Base-by-base conservation (phyloP, 2,797 vertebrate species). In the Liasis olivaceus region DNA sequence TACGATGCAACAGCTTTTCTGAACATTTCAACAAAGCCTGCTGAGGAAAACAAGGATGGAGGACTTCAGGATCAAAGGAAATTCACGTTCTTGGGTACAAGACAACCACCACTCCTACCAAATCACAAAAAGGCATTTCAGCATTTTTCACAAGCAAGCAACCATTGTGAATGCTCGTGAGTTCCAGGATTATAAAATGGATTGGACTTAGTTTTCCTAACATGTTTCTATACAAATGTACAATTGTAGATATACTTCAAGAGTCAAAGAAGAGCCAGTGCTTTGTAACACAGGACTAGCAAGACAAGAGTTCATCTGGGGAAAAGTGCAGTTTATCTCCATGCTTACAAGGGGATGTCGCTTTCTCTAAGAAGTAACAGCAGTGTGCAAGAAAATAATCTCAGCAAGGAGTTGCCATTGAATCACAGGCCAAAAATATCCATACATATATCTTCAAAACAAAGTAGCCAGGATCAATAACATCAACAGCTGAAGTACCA, bases 381-480 rank as follows among this genome's bases (percentile, higher is more conserved):
- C 42, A 81, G 9, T 12, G 22, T 81, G 77, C 14, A 59, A 28
- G 58, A 84, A n/a, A 42, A 31, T 47, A 47, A 81, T 81, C 59
- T 85, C 14, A 64, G 15, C 51, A 88, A 28, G 31, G 31, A 36
- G 85, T 69, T 81, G 77, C 47, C 77, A 42, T 36, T 92, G 94
- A 93, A 66, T 0, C 9, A 89, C 22, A 14, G 47, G 31, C 13
- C 72, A 36, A 51, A 26, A 69, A 3, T 15, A 58, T n/a, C 22
- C 88, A 69, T 47, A 88, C 0, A 2, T 58, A 59, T 60, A 91
- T 77, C 5, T 64, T 0, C 0, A 95, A 94, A 31, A 13, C 89
- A 93, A 90, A 86, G 5, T 88, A 31, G 14, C 6, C 28, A 91
- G 92, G 47, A 28, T 14, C 31, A 60, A 86, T 85, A 92, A 91